Base-by-base conservation (phyloP, 1,140 invertebrate genomes). In the Sweltsa coloradensis region DNA sequence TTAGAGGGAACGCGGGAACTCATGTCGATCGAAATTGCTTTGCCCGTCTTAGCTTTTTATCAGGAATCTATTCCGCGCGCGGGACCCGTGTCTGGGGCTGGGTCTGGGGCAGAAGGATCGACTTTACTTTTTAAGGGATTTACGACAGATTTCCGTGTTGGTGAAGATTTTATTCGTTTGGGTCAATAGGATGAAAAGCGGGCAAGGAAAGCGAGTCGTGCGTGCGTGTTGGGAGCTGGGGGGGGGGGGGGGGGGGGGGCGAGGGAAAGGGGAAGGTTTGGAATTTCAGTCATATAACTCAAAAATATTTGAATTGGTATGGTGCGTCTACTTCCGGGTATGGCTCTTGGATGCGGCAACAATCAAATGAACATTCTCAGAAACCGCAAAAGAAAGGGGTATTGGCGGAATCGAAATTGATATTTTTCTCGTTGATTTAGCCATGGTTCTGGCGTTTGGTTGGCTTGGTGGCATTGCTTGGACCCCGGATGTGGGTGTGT, bases 101-200 rank as follows among this genome's bases (percentile, higher is more conserved):
- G 34, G 34, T n/a, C 14, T 7, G 34, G 14, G 34, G n/a, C n/a
- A 34, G 34, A 34, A n/a, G 19, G 7, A 34, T 18, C 14, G 2
- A 39, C 14, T 13, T 14, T 22, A 39, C 5, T 22, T 22, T 22
- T 39, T 21, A 39, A 39, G 36, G 36, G 36, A 39, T 39, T 39
- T 39, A 39, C 36, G 36, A 39, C 36, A 39, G 36, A 39, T 39
- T 39, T 39, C 36, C 36, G 3, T 39, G 36, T 39, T 21, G 36
- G 9, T 6, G 19, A 22, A 9, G 36, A 16, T 39, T 39, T 39
- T 39, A 39, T 39, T 39, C n/a, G 36, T 39, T 16, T n/a, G n/a
- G 36, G 36, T 39, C 36, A 22, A 39, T 39, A 39, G 9, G 7
- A 39, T 21, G 23, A 37, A n/a, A 39, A 39, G n/a, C n/a, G n/a